Evolutionary conservation across 1,140 invertebrate genomes (phyloP).

Genomic region (Hyposmocoma kahamanoa): DNA sequence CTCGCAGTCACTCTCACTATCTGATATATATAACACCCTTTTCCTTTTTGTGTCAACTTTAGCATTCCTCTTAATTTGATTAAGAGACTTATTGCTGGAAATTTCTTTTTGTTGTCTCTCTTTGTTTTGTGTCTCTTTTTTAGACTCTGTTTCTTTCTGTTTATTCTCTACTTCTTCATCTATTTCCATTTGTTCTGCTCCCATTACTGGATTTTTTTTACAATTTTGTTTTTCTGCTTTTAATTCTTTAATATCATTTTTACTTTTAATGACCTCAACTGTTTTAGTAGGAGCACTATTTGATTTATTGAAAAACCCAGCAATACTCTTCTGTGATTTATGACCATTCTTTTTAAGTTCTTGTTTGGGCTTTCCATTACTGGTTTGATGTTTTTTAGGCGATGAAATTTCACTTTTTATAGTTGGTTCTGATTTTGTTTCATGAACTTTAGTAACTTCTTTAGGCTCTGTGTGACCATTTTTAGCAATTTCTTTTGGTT

Average conservation of each 20-base stretch:
- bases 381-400: conserved; percentile 27
- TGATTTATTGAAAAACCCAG: conserved; percentile 51
- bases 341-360: conserved; percentile 16
- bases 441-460: neutral
- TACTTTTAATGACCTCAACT: no score
- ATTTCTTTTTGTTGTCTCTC: neutral
- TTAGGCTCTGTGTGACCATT: neutral
- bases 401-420: conserved; percentile 14
- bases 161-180: conserved; percentile 10
- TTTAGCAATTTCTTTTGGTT: neutral
- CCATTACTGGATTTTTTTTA: conserved; percentile 5
- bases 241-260: conserved; percentile 6
- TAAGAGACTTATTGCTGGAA: conserved; percentile 27
- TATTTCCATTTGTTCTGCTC: conserved; percentile 17
- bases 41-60: conserved; percentile 63
- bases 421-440: conserved; percentile 8
- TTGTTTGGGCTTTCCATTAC: conserved; percentile 21
- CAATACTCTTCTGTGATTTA: conserved; percentile 44
- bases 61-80: conserved; percentile 41
- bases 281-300: conserved; percentile 7
- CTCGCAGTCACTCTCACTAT: conserved; percentile 61
- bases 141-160: conserved; percentile 7
- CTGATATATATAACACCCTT: conserved; percentile 52
- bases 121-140: no score
- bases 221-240: conserved; percentile 9